Conservation (phyloP, 2,797 vertebrate genomes). For the Myotis daubentonii region DNA sequence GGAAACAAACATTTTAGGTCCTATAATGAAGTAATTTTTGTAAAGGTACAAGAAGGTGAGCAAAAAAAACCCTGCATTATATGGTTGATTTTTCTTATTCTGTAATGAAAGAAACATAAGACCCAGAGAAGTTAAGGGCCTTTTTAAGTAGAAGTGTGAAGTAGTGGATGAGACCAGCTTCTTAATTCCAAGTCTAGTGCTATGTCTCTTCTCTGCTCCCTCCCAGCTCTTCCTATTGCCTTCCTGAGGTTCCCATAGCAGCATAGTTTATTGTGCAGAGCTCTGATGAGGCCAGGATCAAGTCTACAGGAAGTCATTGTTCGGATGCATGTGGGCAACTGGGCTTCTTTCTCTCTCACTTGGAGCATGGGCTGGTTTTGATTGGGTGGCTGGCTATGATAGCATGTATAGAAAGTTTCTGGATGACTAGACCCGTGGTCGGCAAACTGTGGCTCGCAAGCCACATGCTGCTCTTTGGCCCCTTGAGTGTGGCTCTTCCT, state of each 20-base stretch:
- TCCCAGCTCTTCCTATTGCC: neutral
- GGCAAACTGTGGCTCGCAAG: too few relatives aligned
- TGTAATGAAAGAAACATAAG: neutral
- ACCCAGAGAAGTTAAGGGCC: neutral
- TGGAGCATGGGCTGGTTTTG: neutral
- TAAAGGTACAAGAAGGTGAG: neutral
- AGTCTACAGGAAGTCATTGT: neutral
- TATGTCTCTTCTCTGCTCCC: neutral
- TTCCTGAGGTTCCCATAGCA: neutral
- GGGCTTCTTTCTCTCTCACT: neutral
- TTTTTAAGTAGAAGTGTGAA: neutral
- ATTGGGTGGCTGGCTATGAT: neutral
- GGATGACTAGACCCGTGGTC: neutral
- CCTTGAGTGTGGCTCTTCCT: too few relatives aligned
- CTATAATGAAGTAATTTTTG: neutral
- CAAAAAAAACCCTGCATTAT: neutral
- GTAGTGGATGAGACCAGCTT: neutral
- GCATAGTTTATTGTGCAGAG: neutral
- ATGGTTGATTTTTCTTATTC: neutral
- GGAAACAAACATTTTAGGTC: neutral
- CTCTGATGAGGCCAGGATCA: too few relatives aligned
- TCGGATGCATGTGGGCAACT: neutral
- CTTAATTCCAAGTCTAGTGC: neutral
- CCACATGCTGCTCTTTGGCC: too few relatives aligned
- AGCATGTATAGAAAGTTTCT: neutral